These are phyloP conservation scores for Lamproptera curius DNA, from an alignment of 2,888 invertebrate species.

Conservation along the genomic window DNA sequence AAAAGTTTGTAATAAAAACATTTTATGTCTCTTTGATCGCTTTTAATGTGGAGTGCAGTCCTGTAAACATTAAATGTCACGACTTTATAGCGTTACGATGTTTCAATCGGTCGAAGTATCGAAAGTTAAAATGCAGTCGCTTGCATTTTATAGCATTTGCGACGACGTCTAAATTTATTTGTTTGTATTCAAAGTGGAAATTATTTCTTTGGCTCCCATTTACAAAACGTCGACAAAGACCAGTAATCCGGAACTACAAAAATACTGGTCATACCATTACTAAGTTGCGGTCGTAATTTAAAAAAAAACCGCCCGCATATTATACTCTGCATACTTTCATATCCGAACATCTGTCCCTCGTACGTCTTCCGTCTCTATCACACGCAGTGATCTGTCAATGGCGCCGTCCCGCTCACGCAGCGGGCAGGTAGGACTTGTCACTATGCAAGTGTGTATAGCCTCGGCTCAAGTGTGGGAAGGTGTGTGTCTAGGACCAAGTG, in stretches of 20 bases:
- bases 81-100: neutral
- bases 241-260: neutral
- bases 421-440: constrained; percentile 36
- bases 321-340: constrained; percentile 43
- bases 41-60: neutral
- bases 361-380: constrained; percentile 33
- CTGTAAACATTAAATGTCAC: neutral
- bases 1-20: neutral
- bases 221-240: neutral
- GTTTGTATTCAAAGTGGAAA: neutral
- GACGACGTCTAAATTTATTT: neutral
- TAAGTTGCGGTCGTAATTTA: constrained; percentile 35
- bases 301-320: constrained; percentile 52
- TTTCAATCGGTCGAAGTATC: neutral
- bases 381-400: constrained; percentile 14
- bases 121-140: neutral
- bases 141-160: too few relatives aligned
- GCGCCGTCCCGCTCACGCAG: constrained; percentile 31
- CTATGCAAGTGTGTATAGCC: constrained; percentile 26
- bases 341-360: constrained; percentile 63
- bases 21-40: neutral
- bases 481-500: constrained; percentile 21
- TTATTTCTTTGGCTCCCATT: too few relatives aligned
- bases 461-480: constrained; percentile 22
- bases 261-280: constrained; percentile 27